Evolutionary conservation across 2,888 invertebrate genomes (phyloP), one percentile per base, ranked within the genome.

Genomic region (Melinaea marsaeus): DNA sequence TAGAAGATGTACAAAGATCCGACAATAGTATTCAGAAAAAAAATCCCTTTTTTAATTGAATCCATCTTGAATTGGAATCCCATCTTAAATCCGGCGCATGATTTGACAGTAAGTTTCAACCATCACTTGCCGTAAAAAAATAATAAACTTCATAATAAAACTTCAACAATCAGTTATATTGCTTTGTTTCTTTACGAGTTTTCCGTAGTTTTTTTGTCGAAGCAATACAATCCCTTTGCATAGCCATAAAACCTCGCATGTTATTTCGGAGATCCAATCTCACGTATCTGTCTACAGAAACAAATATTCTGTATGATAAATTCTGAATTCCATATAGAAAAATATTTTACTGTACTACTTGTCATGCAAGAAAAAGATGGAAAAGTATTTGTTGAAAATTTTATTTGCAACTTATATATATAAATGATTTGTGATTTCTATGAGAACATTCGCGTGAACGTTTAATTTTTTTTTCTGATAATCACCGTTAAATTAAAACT

Each of bases 161-260:
- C 22, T 22, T 22, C 22, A 22, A 85, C 85, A 82, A 84, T 81
- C 75, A 72, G 72, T 78, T 85, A 86, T 88, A 86, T 83, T 82
- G 75, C 78, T 74, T 75, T 76, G 61, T 72, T 80, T 85, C 85
- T 84, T 84, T 64, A 64, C 61, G 64, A 64, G 33, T 45, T 51
- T 47, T 34, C 33, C 64, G 64, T 34, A 55, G 64, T 64, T 61
- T 55, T 59, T 61, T 61, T 64, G 58, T 54, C 51, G 6, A 57
- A 57, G 57, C 57, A 55, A 64, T 58, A 55, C 61, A 37, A 70
- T 51, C 51, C 51, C 51, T 51, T 51, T 51, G 51, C 51, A 51
- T 51, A 51, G 32, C 51, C 22, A 51, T 51, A 51, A 51, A 51
- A 51, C 51, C 51, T 51, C 22, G 51, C 51, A 51, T 51, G 51